Percentiles rank a stretch among this genome's conserved stretches.
Conservation (phyloP, 2,797 vertebrate species). For the Neoniphon sammara region DNA sequence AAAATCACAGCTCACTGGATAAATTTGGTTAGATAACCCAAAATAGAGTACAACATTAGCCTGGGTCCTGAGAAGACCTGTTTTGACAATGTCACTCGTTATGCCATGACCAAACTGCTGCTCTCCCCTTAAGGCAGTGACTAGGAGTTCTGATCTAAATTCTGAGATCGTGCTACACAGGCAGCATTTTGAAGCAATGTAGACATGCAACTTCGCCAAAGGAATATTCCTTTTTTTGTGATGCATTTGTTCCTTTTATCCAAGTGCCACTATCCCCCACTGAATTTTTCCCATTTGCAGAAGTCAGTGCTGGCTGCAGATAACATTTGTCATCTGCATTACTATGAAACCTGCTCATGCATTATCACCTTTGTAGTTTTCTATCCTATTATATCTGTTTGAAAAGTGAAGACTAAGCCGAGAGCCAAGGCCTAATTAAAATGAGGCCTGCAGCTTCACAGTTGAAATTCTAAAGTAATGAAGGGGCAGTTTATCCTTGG, state of each 20-base stretch:
- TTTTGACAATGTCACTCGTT: background rate
- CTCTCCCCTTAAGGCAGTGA: background rate
- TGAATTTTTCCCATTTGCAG: no score
- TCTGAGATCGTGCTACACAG: background rate
- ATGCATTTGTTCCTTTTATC: no score
- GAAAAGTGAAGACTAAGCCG: no score
- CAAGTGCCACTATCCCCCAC: no score
- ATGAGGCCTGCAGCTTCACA: background rate
- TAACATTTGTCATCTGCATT: no score
- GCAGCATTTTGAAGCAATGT: background rate
- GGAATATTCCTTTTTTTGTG: no score
- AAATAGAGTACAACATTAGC: background rate
- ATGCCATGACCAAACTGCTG: background rate
- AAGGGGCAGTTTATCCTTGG: no score
- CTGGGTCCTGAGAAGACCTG: background rate
- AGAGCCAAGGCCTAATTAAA: background rate
- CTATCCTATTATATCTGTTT: no score
- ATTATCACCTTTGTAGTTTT: background rate
- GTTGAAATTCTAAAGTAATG: background rate
- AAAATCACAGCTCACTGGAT: constrained; percentile 17
- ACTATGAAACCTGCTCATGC: no score
- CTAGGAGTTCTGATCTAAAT: background rate
- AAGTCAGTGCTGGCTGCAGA: no score
- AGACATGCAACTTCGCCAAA: background rate
- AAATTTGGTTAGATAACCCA: background rate